Base-by-base conservation (phyloP, 2,888 invertebrate genomes). In the Hyles lineata region DNA sequence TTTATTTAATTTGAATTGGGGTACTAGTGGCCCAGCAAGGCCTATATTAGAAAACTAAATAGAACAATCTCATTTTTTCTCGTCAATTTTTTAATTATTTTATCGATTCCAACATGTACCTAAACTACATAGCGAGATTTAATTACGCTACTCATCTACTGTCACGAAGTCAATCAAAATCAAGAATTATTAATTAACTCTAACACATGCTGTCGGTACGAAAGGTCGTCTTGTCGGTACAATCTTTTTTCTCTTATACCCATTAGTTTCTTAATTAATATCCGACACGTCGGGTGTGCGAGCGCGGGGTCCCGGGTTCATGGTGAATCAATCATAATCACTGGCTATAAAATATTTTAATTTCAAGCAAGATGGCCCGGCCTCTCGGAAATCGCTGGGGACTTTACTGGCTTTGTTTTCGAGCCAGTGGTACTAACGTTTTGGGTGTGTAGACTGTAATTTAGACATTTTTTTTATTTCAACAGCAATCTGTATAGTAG, bases 241-340 rank as follows among this genome's bases (percentile, higher is more conserved):
- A 67, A 67, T 83, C 84, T 83, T 85, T 88, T 90, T 88, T 88
- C 86, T 86, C 87, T 87, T 87, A 87, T 87, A 79, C 84, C 91
- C 92, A 92, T 93, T 92, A 92, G 91, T 92, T 92, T 90, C 89
- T 91, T 92, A 93, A 93, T 93, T 93, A 92, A 93, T 92, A 93
- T 87, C 88, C 82, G 79, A 75, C 76, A 78, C 74, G 76, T 67
- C 67, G 67, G 67, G 43, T n/a, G 55, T 55, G 55, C 43, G 67
- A 50, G 67, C 67, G 43, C 17, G 50, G 67, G 67, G 76, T 75
- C 75, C 74, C 80, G 82, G 76, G 80, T 79, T 79, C 83, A 50
- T 17, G 67, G 67, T 50, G 88, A 89, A 93, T 93, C 93, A 92
- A 93, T 93, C 92, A 92, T 92, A 90, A 91, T 92, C 91, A 89